phyloP scores from a whole-genome alignment of 2,797 vertebrate species.

The Pitangus sulphuratus region DNA sequence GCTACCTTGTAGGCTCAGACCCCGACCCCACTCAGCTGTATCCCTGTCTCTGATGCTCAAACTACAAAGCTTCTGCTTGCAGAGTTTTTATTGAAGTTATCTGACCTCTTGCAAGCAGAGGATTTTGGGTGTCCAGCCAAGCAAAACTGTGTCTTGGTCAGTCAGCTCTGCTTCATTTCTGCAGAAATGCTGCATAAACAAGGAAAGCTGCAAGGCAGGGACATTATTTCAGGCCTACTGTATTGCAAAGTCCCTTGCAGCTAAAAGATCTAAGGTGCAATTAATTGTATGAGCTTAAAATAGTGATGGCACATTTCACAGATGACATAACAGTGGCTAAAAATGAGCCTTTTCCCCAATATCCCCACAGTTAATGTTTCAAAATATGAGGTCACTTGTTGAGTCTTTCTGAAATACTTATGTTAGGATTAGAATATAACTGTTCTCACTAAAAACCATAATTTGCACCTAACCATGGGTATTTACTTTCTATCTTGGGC shows the following conservation, averaged over 20 bases:
- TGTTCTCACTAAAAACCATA: background rate
- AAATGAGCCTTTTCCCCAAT: background rate
- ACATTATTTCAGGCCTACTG: background rate
- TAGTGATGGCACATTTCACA: background rate
- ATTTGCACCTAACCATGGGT: background rate
- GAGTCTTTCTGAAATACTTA: background rate
- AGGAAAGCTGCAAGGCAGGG: background rate
- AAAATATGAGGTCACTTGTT: background rate
- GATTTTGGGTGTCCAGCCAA: background rate
- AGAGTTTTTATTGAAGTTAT: background rate
- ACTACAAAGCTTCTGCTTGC: background rate
- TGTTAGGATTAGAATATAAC: background rate
- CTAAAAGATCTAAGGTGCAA: accelerated
- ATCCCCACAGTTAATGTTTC: background rate
- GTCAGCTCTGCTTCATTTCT: no score
- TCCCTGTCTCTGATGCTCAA: background rate
- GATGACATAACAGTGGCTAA: background rate
- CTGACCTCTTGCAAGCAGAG: background rate
- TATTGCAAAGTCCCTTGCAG: background rate
- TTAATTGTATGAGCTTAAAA: background rate
- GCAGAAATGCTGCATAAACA: background rate
- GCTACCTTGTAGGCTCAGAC: background rate
- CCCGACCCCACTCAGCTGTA: accelerated
- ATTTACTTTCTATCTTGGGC: background rate
- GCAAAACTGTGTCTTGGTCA: background rate